Conservation (phyloP, 1,140 invertebrate genomes). For the Coenobita brevimanus region DNA sequence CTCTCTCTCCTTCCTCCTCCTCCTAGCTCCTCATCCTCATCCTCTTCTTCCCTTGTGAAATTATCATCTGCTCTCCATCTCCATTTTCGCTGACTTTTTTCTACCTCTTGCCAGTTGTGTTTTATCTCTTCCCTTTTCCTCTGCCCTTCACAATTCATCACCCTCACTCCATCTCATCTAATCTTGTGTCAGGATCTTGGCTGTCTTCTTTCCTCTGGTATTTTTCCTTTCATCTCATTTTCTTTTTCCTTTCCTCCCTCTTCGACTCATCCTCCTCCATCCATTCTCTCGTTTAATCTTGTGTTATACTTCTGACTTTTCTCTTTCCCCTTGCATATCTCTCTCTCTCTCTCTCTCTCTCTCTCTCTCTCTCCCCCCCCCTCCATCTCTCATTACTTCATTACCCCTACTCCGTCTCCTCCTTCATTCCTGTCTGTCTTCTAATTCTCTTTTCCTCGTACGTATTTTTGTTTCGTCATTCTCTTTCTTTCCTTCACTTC, state of each 20-base stretch:
- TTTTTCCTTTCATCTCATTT: background rate
- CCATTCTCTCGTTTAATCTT: background rate
- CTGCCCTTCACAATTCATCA: too few species aligned
- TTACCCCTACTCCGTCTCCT: background rate
- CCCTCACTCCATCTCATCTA: too few species aligned
- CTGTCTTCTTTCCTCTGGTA: too few species aligned
- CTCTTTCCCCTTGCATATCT: background rate
- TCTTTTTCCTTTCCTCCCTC: background rate
- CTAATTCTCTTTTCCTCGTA: background rate
- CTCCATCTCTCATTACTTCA: background rate
- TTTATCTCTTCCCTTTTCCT: too few species aligned
- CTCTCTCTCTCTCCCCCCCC: slow-evolving; percentile 22
- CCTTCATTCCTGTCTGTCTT: background rate
- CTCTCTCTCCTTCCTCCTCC: background rate
- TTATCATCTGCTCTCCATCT: background rate
- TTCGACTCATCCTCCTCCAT: background rate
- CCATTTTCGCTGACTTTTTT: background rate
- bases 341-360: slow-evolving; percentile 42
- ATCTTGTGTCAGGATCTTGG: too few species aligned
- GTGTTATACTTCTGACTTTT: background rate
- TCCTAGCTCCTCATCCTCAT: background rate
- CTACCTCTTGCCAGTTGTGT: too few species aligned
- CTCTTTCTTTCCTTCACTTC: background rate
- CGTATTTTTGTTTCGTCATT: background rate
- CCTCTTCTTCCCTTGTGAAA: background rate